These are phyloP conservation scores for Heteromurus nitidus DNA, from an alignment of 2,888 invertebrate genomes.

Conservation along the genomic window DNA sequence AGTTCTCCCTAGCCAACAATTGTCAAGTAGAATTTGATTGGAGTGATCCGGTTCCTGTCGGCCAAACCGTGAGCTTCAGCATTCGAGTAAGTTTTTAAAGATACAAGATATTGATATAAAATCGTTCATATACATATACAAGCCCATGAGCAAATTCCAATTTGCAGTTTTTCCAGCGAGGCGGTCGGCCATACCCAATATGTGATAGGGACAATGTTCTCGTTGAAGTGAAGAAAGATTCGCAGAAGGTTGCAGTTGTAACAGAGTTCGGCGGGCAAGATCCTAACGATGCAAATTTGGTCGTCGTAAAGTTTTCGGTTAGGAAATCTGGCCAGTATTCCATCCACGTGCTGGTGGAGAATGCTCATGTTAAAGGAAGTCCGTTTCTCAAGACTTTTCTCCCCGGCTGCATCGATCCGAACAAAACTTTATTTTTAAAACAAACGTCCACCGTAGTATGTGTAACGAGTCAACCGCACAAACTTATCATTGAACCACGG, in stretches of 20 bases:
- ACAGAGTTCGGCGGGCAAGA: slow-evolving; percentile 91
- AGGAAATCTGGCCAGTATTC: slow-evolving; percentile 92
- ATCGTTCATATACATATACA: neutral
- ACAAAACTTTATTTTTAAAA: slow-evolving; percentile 87
- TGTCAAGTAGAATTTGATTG: slow-evolving; percentile 93
- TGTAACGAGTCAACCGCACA: slow-evolving; percentile 84
- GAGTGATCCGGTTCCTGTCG: slow-evolving; percentile 92
- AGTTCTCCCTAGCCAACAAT: slow-evolving; percentile 91
- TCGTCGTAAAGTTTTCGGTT: slow-evolving; percentile 93
- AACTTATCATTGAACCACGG: slow-evolving; percentile 90
- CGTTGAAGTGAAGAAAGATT: slow-evolving; percentile 90
- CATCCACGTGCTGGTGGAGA: slow-evolving; percentile 88
- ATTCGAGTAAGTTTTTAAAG: slow-evolving; percentile 79
- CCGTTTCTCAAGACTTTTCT: slow-evolving; percentile 81
- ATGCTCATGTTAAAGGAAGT: slow-evolving; percentile 88
- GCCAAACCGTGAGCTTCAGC: slow-evolving; percentile 93
- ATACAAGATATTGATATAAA: neutral
- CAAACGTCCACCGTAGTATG: slow-evolving; percentile 89
- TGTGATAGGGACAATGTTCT: slow-evolving; percentile 93
- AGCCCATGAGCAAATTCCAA: neutral
- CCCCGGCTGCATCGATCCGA: slow-evolving; percentile 86
- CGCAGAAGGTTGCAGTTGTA: slow-evolving; percentile 87
- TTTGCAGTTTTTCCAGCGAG: slow-evolving; percentile 89
- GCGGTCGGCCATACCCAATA: slow-evolving; percentile 95
- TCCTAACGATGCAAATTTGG: slow-evolving; percentile 89